Base-by-base conservation (phyloP, 2,888 invertebrate species). In the Branchellion lobata region DNA sequence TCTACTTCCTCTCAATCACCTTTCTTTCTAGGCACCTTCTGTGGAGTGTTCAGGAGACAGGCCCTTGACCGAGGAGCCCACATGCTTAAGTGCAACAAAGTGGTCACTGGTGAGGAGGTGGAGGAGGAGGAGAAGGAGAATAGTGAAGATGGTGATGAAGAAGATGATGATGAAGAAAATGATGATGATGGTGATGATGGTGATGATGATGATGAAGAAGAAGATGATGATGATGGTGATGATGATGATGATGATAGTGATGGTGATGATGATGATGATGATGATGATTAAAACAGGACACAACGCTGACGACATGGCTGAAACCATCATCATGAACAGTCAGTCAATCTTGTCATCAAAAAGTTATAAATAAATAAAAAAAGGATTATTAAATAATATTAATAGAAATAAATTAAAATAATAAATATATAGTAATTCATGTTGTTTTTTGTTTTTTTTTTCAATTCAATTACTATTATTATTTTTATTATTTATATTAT, bases 251-350 rank as follows among this genome's bases (percentile, higher is more conserved):
- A 73, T 73, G 21, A 73, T 73, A 33, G 21, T 73, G 14, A 40
- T 40, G 14, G 14, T 21, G 8, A 33, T 71, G 8, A 71, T 27
- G 11, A 71, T 8, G 8, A 21, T 21, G 21, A 27, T 31, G 21
- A 8, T 33, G 5, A 33, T 71, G 21, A 71, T 71, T 27, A 72
- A 72, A 31, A 21, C 40, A 86, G 87, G 90, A 68, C 90, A 90
- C 84, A 90, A 90, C 86, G 90, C 90, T 47, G 90, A 90, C 89
- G 99, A 99, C 86, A 94, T 98, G 84, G 99, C 99, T 0, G 99
- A 99, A 88, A 99, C 99, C 5, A 94, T 98, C 31, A 87, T 98
- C 21, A 98, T 98, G 97, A 98, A 98, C 90, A 92, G 88, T 88
- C 82, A 76, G 81, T 81, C 65, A n/a, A 11, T 21, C 24, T 57